Percentiles rank a stretch among this genome's conserved stretches.
Evolutionary conservation across 2,888 invertebrate species (phyloP).

Genomic region (Nymphalis polychloros): DNA sequence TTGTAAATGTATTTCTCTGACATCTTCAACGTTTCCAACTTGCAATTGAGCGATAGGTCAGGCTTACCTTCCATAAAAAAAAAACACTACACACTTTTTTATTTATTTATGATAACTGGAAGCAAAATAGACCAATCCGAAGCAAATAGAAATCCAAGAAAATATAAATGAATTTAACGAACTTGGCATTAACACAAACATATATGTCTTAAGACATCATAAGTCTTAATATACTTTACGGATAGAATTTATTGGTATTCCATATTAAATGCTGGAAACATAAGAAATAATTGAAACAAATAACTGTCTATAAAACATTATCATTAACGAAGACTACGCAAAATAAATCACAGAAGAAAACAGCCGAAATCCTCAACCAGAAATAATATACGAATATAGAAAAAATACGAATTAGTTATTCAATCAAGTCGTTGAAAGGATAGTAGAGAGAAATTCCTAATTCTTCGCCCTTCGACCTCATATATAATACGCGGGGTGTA

Average conservation of each 20-base stretch:
- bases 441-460: slow-evolving; percentile 30
- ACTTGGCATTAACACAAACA: no score
- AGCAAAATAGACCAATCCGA: no score
- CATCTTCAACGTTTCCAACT: no score
- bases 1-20: no score
- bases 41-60: no score
- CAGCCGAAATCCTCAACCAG: background rate
- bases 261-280: background rate
- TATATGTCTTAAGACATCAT: no score
- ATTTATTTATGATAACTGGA: no score
- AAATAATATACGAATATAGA: background rate
- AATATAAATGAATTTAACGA: no score
- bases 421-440: slow-evolving; percentile 24
- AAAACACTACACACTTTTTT: no score
- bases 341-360: background rate
- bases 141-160: no score
- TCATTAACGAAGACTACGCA: background rate
- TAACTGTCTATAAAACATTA: background rate
- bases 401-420: slow-evolving; percentile 13
- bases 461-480: slow-evolving; percentile 40
- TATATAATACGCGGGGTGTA: slow-evolving; percentile 43
- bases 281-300: background rate
- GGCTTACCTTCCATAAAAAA: no score
- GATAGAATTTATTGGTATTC: background rate
- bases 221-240: no score